Percentiles rank a stretch among this genome's conserved stretches.
Conservation (phyloP, 2,113 vertebrate genomes). For the Todiramphus saurophagus region DNA sequence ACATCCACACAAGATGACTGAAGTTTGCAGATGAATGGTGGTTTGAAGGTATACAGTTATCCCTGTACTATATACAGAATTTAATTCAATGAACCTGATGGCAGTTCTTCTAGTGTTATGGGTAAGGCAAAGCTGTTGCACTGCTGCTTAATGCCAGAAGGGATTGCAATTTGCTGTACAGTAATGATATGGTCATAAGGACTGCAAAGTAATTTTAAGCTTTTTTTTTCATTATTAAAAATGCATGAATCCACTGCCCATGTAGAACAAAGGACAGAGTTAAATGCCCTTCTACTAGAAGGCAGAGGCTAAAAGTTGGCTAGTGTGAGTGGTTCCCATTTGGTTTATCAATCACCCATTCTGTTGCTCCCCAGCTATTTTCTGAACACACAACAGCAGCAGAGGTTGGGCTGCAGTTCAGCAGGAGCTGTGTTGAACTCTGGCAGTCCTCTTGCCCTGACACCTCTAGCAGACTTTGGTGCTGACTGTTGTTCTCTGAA, state of each 20-base stretch:
- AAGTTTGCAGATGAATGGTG: neutral
- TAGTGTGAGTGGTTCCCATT: neutral
- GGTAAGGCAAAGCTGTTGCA: neutral
- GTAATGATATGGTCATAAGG: neutral
- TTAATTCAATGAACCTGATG: neutral
- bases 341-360: neutral
- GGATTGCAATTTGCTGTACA: neutral
- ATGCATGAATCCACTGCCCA: neutral
- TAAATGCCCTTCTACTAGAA: neutral
- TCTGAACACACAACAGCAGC: neutral
- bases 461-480: neutral
- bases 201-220: neutral
- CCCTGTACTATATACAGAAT: neutral
- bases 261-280: neutral
- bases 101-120: neutral
- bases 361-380: neutral
- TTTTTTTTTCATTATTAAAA: neutral
- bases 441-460: neutral
- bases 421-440: neutral
- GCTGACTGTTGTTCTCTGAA: neutral
- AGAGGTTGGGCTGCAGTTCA: fast-evolving
- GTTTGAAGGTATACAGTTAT: neutral
- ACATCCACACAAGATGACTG: neutral
- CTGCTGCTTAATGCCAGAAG: neutral
- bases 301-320: neutral